Evolutionary conservation across 2,113 vertebrate species (phyloP), one percentile per base, ranked within the genome.

Genomic region (Chaetops frenatus): DNA sequence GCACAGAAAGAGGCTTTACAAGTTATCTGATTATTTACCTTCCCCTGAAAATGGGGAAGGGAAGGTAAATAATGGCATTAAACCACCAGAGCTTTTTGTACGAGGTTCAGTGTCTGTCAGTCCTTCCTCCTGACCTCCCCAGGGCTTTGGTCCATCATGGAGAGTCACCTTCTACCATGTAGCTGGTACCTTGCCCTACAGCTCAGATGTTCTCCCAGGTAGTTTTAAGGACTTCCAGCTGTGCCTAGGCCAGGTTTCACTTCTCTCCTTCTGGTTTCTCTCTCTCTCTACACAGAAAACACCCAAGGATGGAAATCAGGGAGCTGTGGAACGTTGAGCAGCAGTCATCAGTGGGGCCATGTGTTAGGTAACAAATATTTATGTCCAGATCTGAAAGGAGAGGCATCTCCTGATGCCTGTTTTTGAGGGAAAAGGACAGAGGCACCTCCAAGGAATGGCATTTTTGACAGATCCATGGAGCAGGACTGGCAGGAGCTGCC

Each of bases 101-200:
- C 20, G 5, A 5, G 25, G 6, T 54, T 57, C 24, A 7, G 24
- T 44, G 42, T 33, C 64, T 44, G 44, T 33, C 53, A 53, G 51
- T 8, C 29, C 53, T 40, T 62, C 57, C 65, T 48, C 51, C 27
- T 72, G 72, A 66, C 22, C 69, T 71, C 84, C 31, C 69, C 3
- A 2, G 33, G 24, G 40, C 47, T 50, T 28, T 3, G 7, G 48
- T 71, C 64, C 45, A 8, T 4, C 1, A 0, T 2, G 10, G 50
- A 70, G 20, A 56, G 18, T 15, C 50, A 74, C 28, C 25, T 66
- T 67, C 33, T 67, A 5, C 38, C 42, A 29, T 24, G 20, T 1
- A 25, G 27, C 0, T 36, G 21, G 35, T 24, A 29, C 23, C 35
- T 57, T 64, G 70, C 33, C 61, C 74, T 48, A 15, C 9, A 44